phyloP scores from a whole-genome alignment of 2,888 invertebrate genomes.

The Nemapogon koenigi region DNA sequence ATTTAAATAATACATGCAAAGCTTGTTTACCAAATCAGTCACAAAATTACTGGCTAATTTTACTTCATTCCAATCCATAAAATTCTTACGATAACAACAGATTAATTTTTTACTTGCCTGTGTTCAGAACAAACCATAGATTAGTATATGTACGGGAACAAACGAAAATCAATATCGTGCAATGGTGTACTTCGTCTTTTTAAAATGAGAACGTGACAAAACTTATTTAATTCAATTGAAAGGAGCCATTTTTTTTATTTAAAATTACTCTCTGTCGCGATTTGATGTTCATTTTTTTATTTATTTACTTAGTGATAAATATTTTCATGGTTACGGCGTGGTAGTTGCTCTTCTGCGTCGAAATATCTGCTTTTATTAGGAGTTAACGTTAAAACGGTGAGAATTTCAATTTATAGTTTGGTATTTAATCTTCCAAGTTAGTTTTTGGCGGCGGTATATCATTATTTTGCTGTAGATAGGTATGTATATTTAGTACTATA shows the following conservation, averaged over 20 bases:
- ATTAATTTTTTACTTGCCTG: no score
- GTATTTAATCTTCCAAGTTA: neutral
- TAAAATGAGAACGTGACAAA: constrained; percentile 65
- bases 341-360: constrained; percentile 30
- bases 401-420: neutral
- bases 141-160: neutral
- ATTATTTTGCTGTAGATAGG: no score
- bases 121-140: no score
- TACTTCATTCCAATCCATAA: no score
- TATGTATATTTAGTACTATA: constrained; percentile 22
- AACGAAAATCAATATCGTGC: constrained; percentile 52
- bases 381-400: constrained; percentile 22
- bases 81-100: no score
- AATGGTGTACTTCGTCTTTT: constrained; percentile 56
- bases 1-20: no score
- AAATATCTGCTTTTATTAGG: constrained; percentile 42
- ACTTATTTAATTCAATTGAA: constrained; percentile 51
- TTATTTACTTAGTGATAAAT: constrained; percentile 64
- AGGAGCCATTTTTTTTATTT: constrained; percentile 49
- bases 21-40: no score
- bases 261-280: constrained; percentile 49
- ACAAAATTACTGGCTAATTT: no score
- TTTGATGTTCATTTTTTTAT: constrained; percentile 63
- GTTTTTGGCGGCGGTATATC: neutral
- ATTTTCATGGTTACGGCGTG: constrained; percentile 61